Evolutionary conservation across 2,888 invertebrate species (phyloP), one percentile per base, ranked within the genome.

Genomic region (Anthophora plumipes): DNA sequence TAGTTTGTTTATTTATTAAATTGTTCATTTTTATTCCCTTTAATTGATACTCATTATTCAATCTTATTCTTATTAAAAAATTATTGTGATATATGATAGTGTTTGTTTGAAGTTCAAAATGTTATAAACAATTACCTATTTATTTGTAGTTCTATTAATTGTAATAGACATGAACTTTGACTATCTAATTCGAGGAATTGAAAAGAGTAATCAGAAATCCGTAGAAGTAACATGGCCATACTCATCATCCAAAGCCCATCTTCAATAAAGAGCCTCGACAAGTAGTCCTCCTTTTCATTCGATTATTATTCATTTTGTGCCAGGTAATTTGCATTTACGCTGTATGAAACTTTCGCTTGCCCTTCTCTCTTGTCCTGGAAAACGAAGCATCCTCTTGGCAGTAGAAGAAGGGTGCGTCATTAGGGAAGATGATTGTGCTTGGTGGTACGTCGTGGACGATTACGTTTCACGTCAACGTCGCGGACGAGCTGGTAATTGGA

Each of bases 401-500:
- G 20, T 12, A 61, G 54, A 66, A 60, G 78, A 69, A 74, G 77
- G 74, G 71, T 41, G 75, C 46, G 83, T 80, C 80, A 68, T 83
- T 74, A 77, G 71, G 63, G 82, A 74, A 80, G 77, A 82, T 67
- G 74, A 80, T 87, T 80, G 74, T 41, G 79, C 67, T 77, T 63
- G 71, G 72, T 43, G 69, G 39, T 52, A 57, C 73, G 83, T 83
- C 83, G 73, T 57, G 59, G 64, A 31, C 78, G 85, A 87, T 88
- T 88, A 88, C 82, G 77, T 80, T 74, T 72, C 70, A 70, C 74
- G 86, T 84, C 86, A 80, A 57, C 63, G 68, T 77, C 78, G 73
- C 71, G 75, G 82, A 87, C 84, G 83, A 72, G 85, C 64, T 64
- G 82, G 86, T 91, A 90, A 91, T 91, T 91, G 89, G 89, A 89